A percentile compares a stretch with the other conserved stretches of the same genome.
Conservation (phyloP, 2,797 vertebrate genomes). For the Anniella stebbinsi region DNA sequence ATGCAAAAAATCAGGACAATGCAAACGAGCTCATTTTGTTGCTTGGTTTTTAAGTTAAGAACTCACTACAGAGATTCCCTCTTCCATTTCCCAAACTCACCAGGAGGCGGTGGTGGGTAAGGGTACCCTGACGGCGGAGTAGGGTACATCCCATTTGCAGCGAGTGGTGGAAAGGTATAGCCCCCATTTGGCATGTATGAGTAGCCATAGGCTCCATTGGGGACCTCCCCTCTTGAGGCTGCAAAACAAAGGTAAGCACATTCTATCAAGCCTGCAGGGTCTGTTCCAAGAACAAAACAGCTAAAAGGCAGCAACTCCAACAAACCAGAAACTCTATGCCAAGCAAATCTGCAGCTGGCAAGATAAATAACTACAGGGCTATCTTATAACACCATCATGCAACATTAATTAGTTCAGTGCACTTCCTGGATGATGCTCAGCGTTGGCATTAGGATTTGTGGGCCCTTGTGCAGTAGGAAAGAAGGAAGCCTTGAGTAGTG, state of each 20-base stretch:
- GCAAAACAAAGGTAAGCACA: constrained; percentile 61
- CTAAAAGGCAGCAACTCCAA: background rate
- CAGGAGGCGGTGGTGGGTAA: constrained; percentile 87
- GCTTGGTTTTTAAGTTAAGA: background rate
- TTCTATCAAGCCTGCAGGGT: background rate
- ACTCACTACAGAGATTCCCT: background rate
- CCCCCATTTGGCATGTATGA: constrained; percentile 93
- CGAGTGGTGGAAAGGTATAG: constrained; percentile 85
- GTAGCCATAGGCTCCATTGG: constrained; percentile 85
- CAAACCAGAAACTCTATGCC: background rate
- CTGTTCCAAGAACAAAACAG: background rate
- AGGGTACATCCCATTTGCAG: constrained; percentile 88
- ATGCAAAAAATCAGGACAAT: background rate
- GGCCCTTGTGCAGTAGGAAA: background rate
- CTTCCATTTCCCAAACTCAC: constrained; percentile 73
- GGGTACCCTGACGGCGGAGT: constrained; percentile 88
- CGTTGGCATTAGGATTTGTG: background rate
- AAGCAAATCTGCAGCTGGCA: background rate
- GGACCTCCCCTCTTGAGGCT: constrained; percentile 94
- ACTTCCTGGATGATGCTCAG: background rate
- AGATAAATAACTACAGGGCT: background rate
- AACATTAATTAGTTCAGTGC: background rate
- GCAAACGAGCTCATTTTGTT: too few species aligned
- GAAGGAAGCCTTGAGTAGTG: background rate
- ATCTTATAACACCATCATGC: background rate